These are phyloP conservation scores for Torymus texanus DNA, from an alignment of 2,888 invertebrate genomes.

Conservation along the genomic window DNA sequence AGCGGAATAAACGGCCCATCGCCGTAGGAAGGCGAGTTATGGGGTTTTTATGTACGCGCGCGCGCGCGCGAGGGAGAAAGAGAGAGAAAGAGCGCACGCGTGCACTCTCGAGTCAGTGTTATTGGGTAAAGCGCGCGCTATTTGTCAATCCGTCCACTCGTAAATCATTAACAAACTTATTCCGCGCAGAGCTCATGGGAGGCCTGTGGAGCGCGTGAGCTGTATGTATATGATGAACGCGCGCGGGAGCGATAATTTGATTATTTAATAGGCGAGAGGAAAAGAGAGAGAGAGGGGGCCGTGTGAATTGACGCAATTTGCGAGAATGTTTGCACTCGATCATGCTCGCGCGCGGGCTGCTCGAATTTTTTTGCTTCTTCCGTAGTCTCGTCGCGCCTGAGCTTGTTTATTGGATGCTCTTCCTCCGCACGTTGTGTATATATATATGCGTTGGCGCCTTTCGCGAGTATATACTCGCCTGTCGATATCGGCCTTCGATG, in stretches of 20 bases:
- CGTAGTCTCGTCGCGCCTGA: not conserved
- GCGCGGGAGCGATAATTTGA: slow-evolving; percentile 30
- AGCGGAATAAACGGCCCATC: slow-evolving; percentile 22
- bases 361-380: slow-evolving; percentile 1
- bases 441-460: not conserved
- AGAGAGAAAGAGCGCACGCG: not conserved
- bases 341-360: slow-evolving; percentile 4
- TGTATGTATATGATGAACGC: not conserved
- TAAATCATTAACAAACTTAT: slow-evolving; percentile 37
- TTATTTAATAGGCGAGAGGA: slow-evolving; percentile 14
- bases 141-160: slow-evolving; percentile 35
- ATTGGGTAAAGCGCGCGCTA: slow-evolving; percentile 22
- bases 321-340: slow-evolving; percentile 39
- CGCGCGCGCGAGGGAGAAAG: not conserved
- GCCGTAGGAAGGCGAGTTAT: slow-evolving; percentile 24
- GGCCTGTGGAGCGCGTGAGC: not conserved
- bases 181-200: not conserved
- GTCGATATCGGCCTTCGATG: not conserved
- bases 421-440: not conserved
- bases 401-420: slow-evolving; percentile 20
- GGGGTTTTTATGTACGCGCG: slow-evolving; percentile 5
- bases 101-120: not conserved
- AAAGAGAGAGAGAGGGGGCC: slow-evolving; percentile 3
- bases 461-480: not conserved
- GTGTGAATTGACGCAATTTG: slow-evolving; percentile 43